Evolutionary conservation across 2,888 invertebrate genomes (phyloP).

Genomic region (Acleris emargana): DNA sequence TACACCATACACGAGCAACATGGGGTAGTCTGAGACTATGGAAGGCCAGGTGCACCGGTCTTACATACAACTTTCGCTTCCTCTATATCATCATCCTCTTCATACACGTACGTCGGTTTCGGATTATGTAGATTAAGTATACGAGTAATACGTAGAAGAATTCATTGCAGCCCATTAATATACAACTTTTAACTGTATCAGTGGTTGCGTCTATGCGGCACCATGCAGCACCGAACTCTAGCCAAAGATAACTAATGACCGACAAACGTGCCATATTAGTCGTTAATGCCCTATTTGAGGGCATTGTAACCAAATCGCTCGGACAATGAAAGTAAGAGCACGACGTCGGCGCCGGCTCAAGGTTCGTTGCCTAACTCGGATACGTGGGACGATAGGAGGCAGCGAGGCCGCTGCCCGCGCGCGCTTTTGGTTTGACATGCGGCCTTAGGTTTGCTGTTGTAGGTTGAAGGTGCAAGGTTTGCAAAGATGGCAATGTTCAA

Average conservation of each 20-base stretch:
- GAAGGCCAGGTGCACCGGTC: no score
- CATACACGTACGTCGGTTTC: no score
- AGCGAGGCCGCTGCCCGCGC: conserved; percentile 42
- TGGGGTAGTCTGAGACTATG: no score
- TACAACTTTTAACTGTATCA: no score
- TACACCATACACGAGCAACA: no score
- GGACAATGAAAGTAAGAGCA: conserved; percentile 76
- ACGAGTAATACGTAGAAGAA: no score
- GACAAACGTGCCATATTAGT: conserved; percentile 35
- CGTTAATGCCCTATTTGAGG: conserved; percentile 34
- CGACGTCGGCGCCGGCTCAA: conserved; percentile 70
- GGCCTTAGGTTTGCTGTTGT: conserved; percentile 26
- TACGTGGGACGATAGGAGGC: conserved; percentile 71
- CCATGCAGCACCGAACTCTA: no score
- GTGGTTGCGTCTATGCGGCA: no score
- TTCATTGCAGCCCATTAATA: no score
- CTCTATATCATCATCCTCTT: no score
- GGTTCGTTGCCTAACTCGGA: conserved; percentile 66
- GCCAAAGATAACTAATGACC: conserved; percentile 29
- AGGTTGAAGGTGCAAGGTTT: conserved; percentile 14
- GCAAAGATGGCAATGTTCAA: not conserved
- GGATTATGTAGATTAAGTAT: no score
- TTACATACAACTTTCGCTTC: no score
- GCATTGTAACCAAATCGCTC: conserved; percentile 64
- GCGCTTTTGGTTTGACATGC: conserved; percentile 35